A percentile compares a stretch with the other conserved stretches of the same genome.
phyloP scores from a whole-genome alignment of 2,113 vertebrate species.

The Illadopsis cleaveri region DNA sequence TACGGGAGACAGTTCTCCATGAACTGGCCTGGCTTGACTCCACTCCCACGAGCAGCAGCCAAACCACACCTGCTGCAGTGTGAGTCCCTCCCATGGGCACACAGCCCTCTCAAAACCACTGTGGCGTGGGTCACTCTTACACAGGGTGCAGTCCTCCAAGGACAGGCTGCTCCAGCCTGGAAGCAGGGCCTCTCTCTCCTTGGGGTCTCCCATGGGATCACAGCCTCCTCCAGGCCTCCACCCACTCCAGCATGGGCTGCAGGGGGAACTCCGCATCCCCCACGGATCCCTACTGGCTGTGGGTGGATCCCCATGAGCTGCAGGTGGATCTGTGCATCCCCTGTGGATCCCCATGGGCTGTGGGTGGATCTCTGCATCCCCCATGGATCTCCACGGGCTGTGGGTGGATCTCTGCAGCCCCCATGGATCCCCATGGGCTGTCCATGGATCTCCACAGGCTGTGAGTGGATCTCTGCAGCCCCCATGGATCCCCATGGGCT shows the following conservation, averaged over 20 bases:
- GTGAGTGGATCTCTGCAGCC: not conserved
- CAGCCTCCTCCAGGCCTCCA: not conserved
- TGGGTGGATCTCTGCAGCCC: not conserved
- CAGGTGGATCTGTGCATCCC: not conserved
- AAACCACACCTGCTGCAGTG: too few species aligned
- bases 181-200: not conserved
- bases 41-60: not conserved
- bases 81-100: not conserved
- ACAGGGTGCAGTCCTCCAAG: not conserved
- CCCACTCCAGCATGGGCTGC: not conserved
- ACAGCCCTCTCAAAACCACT: not conserved
- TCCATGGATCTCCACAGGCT: too few species aligned
- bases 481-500: not conserved
- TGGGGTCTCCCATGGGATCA: not conserved
- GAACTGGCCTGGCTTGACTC: not conserved
- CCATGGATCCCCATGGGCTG: accelerated
- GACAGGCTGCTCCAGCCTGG: not conserved
- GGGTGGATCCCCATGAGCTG: not conserved
- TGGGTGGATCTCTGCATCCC: not conserved
- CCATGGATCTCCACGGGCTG: not conserved
- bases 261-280: not conserved
- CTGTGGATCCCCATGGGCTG: not conserved
- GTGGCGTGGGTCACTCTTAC: not conserved
- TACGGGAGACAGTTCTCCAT: not conserved
- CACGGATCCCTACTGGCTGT: not conserved